A percentile compares a stretch with the other conserved stretches of the same genome.
These are phyloP conservation scores for Anarsia innoxiella DNA, from an alignment of 2,888 invertebrate species.

Conservation along the genomic window DNA sequence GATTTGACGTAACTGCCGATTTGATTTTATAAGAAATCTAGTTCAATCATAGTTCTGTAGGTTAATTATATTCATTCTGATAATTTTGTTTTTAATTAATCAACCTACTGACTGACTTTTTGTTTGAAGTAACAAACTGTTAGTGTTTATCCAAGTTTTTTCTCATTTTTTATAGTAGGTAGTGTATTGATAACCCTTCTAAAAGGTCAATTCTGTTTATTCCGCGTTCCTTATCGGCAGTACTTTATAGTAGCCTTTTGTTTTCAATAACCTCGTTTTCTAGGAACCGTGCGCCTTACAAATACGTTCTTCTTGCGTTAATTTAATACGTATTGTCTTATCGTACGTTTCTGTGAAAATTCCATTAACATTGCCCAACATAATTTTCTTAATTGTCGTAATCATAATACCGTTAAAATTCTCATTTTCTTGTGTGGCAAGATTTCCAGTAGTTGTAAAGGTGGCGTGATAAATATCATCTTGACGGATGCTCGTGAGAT, in stretches of 20 bases:
- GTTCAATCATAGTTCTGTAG: too few species aligned
- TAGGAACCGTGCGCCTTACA: too few species aligned
- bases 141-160: not conserved
- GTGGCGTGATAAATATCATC: constrained; percentile 26
- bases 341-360: constrained; percentile 14
- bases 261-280: constrained; percentile 20
- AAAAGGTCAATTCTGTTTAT: constrained; percentile 41
- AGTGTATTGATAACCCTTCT: constrained; percentile 33
- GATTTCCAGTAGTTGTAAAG: constrained; percentile 17
- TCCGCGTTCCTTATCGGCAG: constrained; percentile 23
- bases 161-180: not conserved
- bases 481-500: constrained; percentile 33
- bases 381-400: constrained; percentile 12
- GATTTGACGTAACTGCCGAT: too few species aligned
- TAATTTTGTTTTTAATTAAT: too few species aligned
- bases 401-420: constrained; percentile 8
- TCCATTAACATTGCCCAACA: constrained; percentile 10
- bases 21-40: too few species aligned
- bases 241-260: constrained; percentile 28
- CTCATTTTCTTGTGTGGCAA: constrained; percentile 4
- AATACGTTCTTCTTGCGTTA: constrained; percentile 18
- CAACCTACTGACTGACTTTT: too few species aligned
- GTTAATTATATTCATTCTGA: too few species aligned
- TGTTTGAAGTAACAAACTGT: too few species aligned
- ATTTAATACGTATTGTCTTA: constrained; percentile 17